Percentiles rank a stretch among this genome's conserved stretches.
phyloP scores from a whole-genome alignment of 2,113 vertebrate genomes.

The Malurus elegans region DNA sequence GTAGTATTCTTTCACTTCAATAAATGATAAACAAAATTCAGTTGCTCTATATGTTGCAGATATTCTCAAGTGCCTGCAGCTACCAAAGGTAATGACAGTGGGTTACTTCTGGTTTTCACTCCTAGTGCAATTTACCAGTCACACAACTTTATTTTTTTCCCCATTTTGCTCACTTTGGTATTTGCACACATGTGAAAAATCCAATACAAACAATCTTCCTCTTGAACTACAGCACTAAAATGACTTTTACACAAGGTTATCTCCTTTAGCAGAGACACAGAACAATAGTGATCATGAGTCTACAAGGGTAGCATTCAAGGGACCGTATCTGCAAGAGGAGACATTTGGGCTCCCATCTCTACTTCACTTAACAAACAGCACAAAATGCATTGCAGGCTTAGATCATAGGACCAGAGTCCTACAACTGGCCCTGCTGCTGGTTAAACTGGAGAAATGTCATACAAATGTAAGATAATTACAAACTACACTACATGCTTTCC shows the following conservation, averaged over 20 bases:
- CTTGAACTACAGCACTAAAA: not conserved
- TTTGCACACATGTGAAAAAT: not conserved
- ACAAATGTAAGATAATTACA: not conserved
- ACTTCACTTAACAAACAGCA: not conserved
- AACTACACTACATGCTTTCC: not conserved
- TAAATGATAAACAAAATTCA: not conserved
- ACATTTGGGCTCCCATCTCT: not conserved
- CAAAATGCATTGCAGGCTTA: not conserved
- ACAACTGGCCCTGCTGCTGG: not conserved
- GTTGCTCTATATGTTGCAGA: not conserved
- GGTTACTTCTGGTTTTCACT: not conserved
- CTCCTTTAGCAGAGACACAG: not conserved
- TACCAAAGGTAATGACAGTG: not conserved
- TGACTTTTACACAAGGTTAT: not conserved
- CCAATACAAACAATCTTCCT: not conserved
- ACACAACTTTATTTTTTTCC: not conserved
- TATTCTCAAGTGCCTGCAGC: not conserved
- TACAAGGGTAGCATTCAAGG: not conserved
- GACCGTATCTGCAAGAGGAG: not conserved
- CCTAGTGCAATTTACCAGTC: not conserved
- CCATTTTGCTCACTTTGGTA: not conserved
- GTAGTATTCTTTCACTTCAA: not conserved
- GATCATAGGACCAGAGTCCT: not conserved
- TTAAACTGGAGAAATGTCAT: not conserved
- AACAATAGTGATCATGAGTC: not conserved